Evolutionary conservation across 2,888 invertebrate species (phyloP).

Genomic region (Sipha maydis): DNA sequence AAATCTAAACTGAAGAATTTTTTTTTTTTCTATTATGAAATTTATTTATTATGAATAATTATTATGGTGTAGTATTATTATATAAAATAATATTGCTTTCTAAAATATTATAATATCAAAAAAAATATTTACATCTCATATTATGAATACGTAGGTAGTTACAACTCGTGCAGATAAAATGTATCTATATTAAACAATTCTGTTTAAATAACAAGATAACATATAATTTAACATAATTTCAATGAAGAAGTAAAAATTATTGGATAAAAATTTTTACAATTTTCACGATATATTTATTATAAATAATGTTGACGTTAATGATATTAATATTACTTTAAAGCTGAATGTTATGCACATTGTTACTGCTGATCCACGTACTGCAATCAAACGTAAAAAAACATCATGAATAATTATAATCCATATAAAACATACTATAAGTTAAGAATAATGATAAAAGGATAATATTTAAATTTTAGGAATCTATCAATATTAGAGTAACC

Average conservation of each 20-base stretch:
- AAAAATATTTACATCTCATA: not conserved
- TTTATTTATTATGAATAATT: not conserved
- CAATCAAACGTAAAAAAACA: slow-evolving; percentile 15
- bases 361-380: slow-evolving; percentile 53
- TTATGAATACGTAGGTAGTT: not conserved
- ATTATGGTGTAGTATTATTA: slow-evolving; percentile 5
- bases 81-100: slow-evolving; percentile 8
- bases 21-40: not conserved
- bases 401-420: not conserved
- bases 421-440: not conserved
- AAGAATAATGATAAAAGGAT: not conserved
- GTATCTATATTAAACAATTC: slow-evolving; percentile 16
- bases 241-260: slow-evolving; percentile 28
- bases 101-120: slow-evolving; percentile 20
- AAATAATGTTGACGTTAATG: slow-evolving; percentile 34
- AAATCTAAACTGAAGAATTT: not conserved
- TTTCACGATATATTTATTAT: slow-evolving; percentile 50
- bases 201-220: slow-evolving; percentile 35
- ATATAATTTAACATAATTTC: not conserved
- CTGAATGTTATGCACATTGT: slow-evolving; percentile 30
- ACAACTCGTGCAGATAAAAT: slow-evolving; percentile 20
- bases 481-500: no score
- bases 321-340: slow-evolving; percentile 25
- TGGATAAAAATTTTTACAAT: slow-evolving; percentile 34
- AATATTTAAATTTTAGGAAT: no score